Base-by-base conservation (phyloP, 1,140 invertebrate species). In the Drosophila ananassae region DNA sequence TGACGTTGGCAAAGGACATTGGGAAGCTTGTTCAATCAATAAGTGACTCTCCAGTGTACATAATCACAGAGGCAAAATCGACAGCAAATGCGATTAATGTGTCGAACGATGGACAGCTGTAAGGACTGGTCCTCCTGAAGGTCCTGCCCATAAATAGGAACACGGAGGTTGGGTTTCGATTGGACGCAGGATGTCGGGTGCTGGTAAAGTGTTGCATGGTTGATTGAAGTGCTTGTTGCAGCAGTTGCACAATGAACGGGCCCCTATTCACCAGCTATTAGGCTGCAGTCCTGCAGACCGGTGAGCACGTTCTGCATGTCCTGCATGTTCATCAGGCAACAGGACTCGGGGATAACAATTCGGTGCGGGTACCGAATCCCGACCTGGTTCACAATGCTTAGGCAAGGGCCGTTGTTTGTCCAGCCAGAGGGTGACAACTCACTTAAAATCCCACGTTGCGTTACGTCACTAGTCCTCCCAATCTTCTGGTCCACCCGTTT, bases 211-310 rank as follows among this genome's bases (percentile, higher is more conserved):
- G 76, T 52, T 79, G 50, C 51, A 67, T 62, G 82, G 59, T 73
- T 82, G 81, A 81, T 85, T 85, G 77, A 77, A 77, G 64, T 77
- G 83, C 67, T 81, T 73, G 77, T 55, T 76, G 73, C 59, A 54
- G 51, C 30, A 30, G 72, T 62, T 28, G 56, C 37, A 78, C 71
- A 83, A 74, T 82, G 54, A 17, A 21, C 30, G n/a, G n/a, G 46
- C 46, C 48, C 24, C 28, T 50, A 48, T 41, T 64, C 47, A 64
- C 52, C 59, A 56, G 64, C 60, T 75, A 81, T 87, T 84, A 87
- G 82, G 72, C 41, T 13, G 17, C 32, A 44, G 13, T 47, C 28
- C 30, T 37, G 13, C 39, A 37, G 51, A 28, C 62, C 44, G 53
- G 60, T 51, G 46, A 34, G 48, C 22, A 47, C 52, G 64, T 68